Evolutionary conservation across 2,797 vertebrate genomes (phyloP), one percentile per base, ranked within the genome.

Genomic region (Peromyscus aztecus): DNA sequence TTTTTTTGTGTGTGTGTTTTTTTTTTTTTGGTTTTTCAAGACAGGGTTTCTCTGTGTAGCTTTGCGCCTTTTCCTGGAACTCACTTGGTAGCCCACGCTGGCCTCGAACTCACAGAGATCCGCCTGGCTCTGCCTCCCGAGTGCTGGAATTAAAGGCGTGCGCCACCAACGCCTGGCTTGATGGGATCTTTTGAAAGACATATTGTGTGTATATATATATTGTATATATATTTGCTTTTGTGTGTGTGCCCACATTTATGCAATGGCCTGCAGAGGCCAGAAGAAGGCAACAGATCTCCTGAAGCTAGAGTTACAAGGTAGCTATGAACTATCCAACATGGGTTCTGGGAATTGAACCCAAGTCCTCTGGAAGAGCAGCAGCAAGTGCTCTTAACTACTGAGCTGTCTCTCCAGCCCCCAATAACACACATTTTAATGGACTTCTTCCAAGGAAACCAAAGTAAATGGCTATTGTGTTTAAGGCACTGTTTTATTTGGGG

Each of bases 361-460:
- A 23, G 34, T 37, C 84, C 65, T 55, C 49, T 71, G 34, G 46
- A 55, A 71, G 84, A 71, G 65, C 43, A n/a, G 65, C 31, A n/a
- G 46, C 63, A 49, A 67, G 84, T 17, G 14, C 23, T 87, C 67
- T 59, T 75, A 75, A 43, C 86, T 11, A 11, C 69, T 43, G 71
- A 59, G 1, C 37, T 57, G 21, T 61, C n/a, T 76, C 55, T 59
- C 55, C 10, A 59, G 86, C 11, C 37, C 71, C 86, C 34, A 76
- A 95, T 67, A n/a, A 43, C 37, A 87, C 63, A 83, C 4, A 23
- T 83, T 84, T 95, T 91, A 73, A 52, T 88, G 65, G 57, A 57
- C 27, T 92, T 84, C 59, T 90, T 89, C 80, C 81, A 87, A 73
- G 52, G 85, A 88, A 96, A 84, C 59, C 52, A 46, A 94, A 96